Evolutionary conservation across 2,888 invertebrate genomes (phyloP).

Genomic region (Pinctada fucata): DNA sequence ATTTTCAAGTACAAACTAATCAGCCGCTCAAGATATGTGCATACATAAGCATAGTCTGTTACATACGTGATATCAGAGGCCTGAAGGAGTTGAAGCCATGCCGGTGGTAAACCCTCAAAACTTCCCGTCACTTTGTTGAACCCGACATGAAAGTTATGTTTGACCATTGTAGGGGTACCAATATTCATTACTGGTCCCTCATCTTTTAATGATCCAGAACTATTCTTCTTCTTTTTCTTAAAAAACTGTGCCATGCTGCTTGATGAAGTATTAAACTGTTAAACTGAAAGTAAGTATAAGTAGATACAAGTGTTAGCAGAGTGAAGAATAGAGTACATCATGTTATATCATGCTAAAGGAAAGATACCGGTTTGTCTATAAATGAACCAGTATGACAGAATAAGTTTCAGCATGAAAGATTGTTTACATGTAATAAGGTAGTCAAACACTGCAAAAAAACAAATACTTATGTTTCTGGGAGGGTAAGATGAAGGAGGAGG

Average conservation of each 20-base stretch:
- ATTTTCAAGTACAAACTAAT: no score
- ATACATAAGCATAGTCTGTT: neutral
- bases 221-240: conserved; percentile 27
- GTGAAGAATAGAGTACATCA: no score
- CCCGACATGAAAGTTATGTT: conserved; percentile 91
- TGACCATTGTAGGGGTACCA: conserved; percentile 90
- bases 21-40: no score
- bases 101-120: conserved; percentile 88
- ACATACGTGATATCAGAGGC: conserved; percentile 85
- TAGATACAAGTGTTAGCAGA: conserved; percentile 6
- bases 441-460: no score
- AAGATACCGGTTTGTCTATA: no score
- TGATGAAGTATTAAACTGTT: conserved; percentile 3
- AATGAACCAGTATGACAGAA: no score
- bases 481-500: no score
- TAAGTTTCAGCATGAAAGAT: no score
- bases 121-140: conserved; percentile 89
- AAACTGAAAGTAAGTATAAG: conserved; percentile 12
- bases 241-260: conserved; percentile 23
- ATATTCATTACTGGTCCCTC: conserved; percentile 79
- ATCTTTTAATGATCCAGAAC: conserved; percentile 17
- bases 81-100: conserved; percentile 80
- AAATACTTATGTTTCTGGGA: no score
- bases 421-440: no score
- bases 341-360: no score